Percentiles rank a stretch among this genome's conserved stretches.
Conservation (phyloP, 2,113 vertebrate genomes). For the Vulpes vulpes region DNA sequence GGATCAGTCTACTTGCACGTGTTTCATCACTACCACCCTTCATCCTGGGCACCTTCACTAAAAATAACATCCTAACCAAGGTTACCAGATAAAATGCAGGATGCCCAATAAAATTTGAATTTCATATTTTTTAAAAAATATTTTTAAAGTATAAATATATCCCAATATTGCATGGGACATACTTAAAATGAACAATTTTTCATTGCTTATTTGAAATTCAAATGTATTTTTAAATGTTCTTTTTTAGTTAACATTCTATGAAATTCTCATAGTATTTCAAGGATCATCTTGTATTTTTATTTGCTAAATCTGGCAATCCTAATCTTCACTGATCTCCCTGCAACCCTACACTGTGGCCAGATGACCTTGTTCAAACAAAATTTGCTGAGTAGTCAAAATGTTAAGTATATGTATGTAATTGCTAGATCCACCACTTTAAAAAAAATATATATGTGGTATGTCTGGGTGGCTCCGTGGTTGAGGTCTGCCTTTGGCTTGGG, state of each 20-base stretch:
- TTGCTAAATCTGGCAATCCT: background rate
- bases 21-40: background rate
- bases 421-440: background rate
- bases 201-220: conserved; percentile 23
- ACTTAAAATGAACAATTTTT: background rate
- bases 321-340: background rate
- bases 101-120: background rate
- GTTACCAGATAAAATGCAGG: background rate
- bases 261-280: conserved; percentile 36
- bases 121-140: background rate
- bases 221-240: background rate
- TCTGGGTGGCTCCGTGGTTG: too few relatives aligned
- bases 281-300: conserved; percentile 26
- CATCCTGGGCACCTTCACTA: background rate
- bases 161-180: background rate
- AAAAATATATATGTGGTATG: background rate
- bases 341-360: background rate
- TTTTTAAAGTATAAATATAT: background rate
- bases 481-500: too few relatives aligned
- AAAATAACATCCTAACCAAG: background rate
- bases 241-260: conserved; percentile 55
- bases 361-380: background rate
- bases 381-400: background rate
- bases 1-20: background rate
- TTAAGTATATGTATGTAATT: background rate